phyloP scores from a whole-genome alignment of 2,797 vertebrate species.

The Pipistrellus pipistrellus region DNA sequence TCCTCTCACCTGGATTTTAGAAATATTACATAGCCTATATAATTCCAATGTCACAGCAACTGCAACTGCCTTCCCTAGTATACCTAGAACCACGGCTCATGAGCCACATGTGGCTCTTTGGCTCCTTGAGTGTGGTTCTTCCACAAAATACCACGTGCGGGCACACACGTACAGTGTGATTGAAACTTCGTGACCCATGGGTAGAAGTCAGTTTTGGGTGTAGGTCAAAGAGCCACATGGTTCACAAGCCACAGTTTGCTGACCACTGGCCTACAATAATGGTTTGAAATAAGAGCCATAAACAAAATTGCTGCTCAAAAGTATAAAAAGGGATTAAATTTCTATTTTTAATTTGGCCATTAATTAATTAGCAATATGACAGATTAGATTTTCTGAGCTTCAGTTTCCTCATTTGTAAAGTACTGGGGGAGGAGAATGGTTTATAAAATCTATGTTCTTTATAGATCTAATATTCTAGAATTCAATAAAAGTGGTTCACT shows the following conservation, averaged over 20 bases:
- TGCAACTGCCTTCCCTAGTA: background rate
- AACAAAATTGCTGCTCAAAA: conserved; percentile 13
- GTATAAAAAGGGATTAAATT: background rate
- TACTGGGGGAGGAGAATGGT: background rate
- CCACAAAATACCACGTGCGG: too few species aligned
- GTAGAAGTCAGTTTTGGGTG: too few species aligned
- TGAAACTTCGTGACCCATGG: too few species aligned
- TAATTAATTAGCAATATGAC: background rate
- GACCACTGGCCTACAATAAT: background rate
- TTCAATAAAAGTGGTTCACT: background rate
- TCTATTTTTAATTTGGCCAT: background rate
- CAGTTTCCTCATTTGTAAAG: conserved; percentile 31
- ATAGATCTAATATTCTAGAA: conserved; percentile 9
- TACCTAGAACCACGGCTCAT: too few species aligned
- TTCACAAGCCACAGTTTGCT: too few species aligned
- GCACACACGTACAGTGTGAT: too few species aligned
- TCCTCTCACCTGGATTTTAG: background rate
- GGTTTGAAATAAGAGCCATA: background rate
- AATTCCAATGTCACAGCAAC: background rate
- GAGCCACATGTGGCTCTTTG: too few species aligned
- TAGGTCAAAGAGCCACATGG: too few species aligned
- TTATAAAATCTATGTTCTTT: background rate
- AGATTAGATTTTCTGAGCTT: background rate
- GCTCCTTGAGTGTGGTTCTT: too few species aligned
- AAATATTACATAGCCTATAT: background rate